Conservation (phyloP, 2,113 vertebrate species). For the Upupa epops region DNA sequence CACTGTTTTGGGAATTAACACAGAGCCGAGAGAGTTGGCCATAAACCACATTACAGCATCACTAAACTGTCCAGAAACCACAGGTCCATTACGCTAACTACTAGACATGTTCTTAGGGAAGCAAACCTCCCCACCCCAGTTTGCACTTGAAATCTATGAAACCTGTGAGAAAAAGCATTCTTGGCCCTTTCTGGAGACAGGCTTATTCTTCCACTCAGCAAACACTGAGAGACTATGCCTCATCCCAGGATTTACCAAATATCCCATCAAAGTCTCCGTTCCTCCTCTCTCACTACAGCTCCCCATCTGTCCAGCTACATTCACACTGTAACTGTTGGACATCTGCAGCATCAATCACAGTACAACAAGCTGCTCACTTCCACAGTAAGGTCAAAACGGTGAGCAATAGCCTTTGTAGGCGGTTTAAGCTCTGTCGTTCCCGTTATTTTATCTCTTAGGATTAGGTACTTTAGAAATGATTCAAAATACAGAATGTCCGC, state of each 20-base stretch:
- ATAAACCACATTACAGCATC: neutral
- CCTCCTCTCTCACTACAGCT: neutral
- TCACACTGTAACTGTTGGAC: neutral
- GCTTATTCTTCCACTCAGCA: neutral
- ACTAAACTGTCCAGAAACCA: neutral
- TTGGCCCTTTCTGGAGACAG: neutral
- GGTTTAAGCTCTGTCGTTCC: neutral
- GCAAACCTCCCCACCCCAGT: neutral
- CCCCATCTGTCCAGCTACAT: neutral
- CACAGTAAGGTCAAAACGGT: neutral
- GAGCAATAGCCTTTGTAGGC: neutral
- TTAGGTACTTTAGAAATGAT: neutral
- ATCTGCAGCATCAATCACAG: neutral
- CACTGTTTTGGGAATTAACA: neutral
- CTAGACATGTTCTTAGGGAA: neutral
- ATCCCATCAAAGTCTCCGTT: neutral
- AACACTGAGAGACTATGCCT: rapidly evolving
- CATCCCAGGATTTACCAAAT: neutral
- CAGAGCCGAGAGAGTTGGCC: neutral
- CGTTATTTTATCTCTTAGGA: neutral
- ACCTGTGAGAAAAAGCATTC: neutral
- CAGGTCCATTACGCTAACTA: neutral
- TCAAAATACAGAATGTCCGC: neutral
- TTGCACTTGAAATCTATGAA: neutral
- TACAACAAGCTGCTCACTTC: neutral